Evolutionary conservation across 2,888 invertebrate species (phyloP).

Genomic region (Augochlorella aurata): DNA sequence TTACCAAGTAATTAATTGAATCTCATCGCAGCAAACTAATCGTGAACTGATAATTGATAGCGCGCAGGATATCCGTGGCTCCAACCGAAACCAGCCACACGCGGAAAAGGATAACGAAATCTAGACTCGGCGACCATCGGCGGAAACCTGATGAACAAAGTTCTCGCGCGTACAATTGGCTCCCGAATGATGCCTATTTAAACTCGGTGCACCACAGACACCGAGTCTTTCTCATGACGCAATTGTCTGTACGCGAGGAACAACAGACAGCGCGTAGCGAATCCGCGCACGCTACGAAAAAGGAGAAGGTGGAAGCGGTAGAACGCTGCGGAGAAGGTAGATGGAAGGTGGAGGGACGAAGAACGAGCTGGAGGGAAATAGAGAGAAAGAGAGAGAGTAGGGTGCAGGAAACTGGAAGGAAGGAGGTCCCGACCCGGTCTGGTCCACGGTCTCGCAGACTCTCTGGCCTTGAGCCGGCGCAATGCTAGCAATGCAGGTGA

Average conservation of each 20-base stretch:
- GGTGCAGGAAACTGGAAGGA: conserved; percentile 77
- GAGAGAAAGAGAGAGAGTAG: conserved; percentile 58
- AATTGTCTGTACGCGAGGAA: conserved; percentile 80
- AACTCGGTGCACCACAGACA: background rate
- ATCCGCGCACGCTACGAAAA: conserved; percentile 48
- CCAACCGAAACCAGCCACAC: no score
- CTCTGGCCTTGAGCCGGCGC: conserved; percentile 80
- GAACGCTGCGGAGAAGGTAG: conserved; percentile 37
- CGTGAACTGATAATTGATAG: background rate
- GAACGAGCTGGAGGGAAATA: background rate
- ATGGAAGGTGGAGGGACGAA: conserved; percentile 26
- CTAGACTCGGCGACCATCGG: no score
- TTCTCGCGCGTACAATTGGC: background rate
- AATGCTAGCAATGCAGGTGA: conserved; percentile 82
- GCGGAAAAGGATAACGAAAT: background rate
- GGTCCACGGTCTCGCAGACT: conserved; percentile 79
- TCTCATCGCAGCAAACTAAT: background rate
- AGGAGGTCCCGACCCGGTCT: conserved; percentile 80
- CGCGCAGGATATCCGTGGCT: background rate
- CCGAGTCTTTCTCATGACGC: conserved; percentile 79
- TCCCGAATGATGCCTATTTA: background rate
- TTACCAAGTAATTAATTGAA: background rate
- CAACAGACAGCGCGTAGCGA: conserved; percentile 67
- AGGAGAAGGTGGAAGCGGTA: conserved; percentile 32
- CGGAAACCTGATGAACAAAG: background rate